These are phyloP conservation scores for Aphelenchoides besseyi DNA, from an alignment of 1,140 invertebrate genomes.

Conservation along the genomic window DNA sequence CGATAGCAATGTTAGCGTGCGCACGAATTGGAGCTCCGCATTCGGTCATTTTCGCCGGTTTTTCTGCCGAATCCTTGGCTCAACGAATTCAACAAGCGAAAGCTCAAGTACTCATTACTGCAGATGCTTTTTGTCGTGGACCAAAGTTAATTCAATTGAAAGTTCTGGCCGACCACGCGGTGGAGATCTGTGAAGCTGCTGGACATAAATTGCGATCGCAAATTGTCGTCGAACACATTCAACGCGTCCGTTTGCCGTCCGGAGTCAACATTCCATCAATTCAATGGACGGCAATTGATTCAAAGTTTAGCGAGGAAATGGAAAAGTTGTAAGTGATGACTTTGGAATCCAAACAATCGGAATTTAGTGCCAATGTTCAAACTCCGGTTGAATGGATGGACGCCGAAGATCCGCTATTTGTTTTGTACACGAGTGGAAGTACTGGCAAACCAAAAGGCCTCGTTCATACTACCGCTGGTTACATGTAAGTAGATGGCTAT, in stretches of 20 bases:
- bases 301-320: conserved; percentile 37
- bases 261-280: conserved; percentile 9
- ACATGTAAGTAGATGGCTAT: no score
- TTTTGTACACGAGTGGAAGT: conserved; percentile 93
- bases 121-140: conserved; percentile 64
- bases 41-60: conserved; percentile 78
- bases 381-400: conserved; percentile 76
- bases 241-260: conserved; percentile 28
- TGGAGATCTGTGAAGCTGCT: conserved; percentile 33
- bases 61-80: conserved; percentile 68
- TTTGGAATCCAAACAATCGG: neutral
- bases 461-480: conserved; percentile 86
- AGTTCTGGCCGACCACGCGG: conserved; percentile 47
- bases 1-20: conserved; percentile 88
- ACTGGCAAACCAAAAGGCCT: conserved; percentile 97
- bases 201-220: neutral
- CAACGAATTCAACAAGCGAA: conserved; percentile 70
- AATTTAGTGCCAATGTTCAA: conserved; percentile 6
- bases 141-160: conserved; percentile 47
- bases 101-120: conserved; percentile 77
- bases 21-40: conserved; percentile 87
- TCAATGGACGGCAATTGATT: conserved; percentile 20
- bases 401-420: conserved; percentile 90
- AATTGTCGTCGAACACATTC: conserved; percentile 44
- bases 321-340: conserved; percentile 6